Evolutionary conservation across 2,797 vertebrate species (phyloP), one percentile per base, ranked within the genome.

Genomic region (Phyllotis vaccarum): DNA sequence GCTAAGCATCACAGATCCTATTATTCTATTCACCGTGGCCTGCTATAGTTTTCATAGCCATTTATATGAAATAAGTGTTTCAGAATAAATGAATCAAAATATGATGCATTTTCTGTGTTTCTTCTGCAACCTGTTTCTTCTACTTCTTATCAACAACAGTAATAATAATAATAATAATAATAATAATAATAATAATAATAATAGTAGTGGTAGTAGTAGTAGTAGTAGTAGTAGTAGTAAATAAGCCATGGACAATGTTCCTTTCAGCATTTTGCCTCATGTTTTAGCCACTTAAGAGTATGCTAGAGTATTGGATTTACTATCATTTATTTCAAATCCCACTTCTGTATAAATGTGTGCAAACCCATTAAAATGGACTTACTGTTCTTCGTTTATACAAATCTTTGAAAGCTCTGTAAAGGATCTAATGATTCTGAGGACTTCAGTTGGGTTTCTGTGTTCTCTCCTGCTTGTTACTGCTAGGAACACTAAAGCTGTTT

Each of bases 311-410:
- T 79, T 81, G 12, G 34, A 34, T 72, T 97, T 92, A 31, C 13
- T 85, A 1, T 56, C 64, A 46, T 68, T 64, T 93, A 93, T 81
- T 95, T 89, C 60, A 95, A 93, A 81, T 78, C 13, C 0, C 2
- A 49, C 12, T 66, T 83, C 2, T 12, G 7, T 66, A 87, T 80
- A 83, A 40, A 29, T 9, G 56, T 95, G 21, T 66, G 7, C 54
- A 90, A 89, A 56, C 10, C 34, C 31, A 86, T 74, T 81, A 92
- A 64, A 54, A 0, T 76, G 2, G 24, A 54, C 19, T 37, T 76
- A 85, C 29, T 87, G 79, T 64, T 90, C 34, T 90, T 64, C 83
- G 16, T 79, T 92, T 22, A 37, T 5, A n/a, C 80, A 60, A 24
- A 22, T 60, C 43, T 68, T 5, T 27, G 49, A 81, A 90, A 86